phyloP scores from a whole-genome alignment of 2,797 vertebrate species.

The Geotrypetes seraphini region DNA sequence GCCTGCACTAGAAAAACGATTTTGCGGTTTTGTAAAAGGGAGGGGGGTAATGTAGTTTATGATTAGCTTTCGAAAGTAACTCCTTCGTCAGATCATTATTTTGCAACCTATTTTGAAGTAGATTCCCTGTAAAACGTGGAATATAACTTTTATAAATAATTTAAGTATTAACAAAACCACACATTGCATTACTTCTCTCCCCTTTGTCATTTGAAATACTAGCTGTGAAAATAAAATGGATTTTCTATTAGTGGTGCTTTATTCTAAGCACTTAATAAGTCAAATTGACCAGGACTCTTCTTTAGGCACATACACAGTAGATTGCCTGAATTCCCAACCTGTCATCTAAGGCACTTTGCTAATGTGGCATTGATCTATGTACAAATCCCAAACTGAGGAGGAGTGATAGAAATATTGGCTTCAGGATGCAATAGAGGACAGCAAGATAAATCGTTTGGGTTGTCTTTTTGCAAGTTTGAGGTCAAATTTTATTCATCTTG shows the following conservation, averaged over 20 bases:
- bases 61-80: too few relatives aligned
- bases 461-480: slow-evolving; percentile 84
- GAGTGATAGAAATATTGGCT: slow-evolving; percentile 59
- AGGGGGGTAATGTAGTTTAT: too few relatives aligned
- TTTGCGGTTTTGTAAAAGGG: too few relatives aligned
- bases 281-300: slow-evolving; percentile 38
- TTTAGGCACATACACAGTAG: slow-evolving; percentile 39
- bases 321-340: slow-evolving; percentile 40
- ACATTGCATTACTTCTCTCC: too few relatives aligned
- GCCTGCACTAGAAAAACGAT: too few relatives aligned
- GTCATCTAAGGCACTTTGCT: slow-evolving; percentile 47
- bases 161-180: too few relatives aligned
- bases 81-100: too few relatives aligned
- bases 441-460: slow-evolving; percentile 83
- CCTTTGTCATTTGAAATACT: slow-evolving; percentile 31
- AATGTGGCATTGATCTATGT: slow-evolving; percentile 71
- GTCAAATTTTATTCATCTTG: slow-evolving; percentile 90
- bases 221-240: slow-evolving; percentile 38
- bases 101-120: too few relatives aligned
- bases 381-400: slow-evolving; percentile 42
- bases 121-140: too few relatives aligned
- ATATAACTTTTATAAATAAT: too few relatives aligned
- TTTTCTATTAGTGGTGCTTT: slow-evolving; percentile 45
- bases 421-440: slow-evolving; percentile 56
- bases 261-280: slow-evolving; percentile 29